Base-by-base conservation (phyloP, 1,140 invertebrate genomes). In the Sminthurides bifidus region DNA sequence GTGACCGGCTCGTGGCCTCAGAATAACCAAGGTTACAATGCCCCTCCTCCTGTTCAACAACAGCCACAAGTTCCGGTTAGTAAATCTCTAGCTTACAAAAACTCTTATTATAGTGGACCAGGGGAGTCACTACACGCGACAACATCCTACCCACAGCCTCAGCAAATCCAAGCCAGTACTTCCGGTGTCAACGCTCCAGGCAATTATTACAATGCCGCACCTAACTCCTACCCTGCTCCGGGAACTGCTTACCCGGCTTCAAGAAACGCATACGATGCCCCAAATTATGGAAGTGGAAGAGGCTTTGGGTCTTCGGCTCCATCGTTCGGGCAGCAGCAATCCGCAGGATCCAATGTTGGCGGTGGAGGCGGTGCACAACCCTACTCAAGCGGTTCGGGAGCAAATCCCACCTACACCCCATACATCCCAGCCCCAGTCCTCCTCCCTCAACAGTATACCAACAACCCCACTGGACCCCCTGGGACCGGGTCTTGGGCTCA, bases 131-230 rank as follows among this genome's bases (percentile, higher is more conserved):
- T 37, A 46, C 53, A 53, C 24, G 26, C 29, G n/a, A 44, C 27
- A 26, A 24, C n/a, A n/a, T n/a, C 40, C 37, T 31, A 30, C 37
- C 49, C 31, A 52, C 29, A 56, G 43, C 48, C 24, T 29, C 59
- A 56, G 37, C 38, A n/a, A n/a, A 26, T 33, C 44, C 40, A 61
- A 65, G 49, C 59, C 63, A 1, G 14, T 38, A 8, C 59, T 65
- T 12, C 59, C 63, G 17, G 40, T 61, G 31, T 57, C 57, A 51
- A 60, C 63, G 12, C 50, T 52, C 31, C 50, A 52, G 37, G 33
- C 50, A 3, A 52, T 40, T 24, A 37, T 52, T 38, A 52, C 50
- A 52, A 52, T 52, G 50, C 50, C 50, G n/a, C 50, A 52, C 26
- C 50, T 52, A 8, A 52, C 37, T n/a, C 50, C 50, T 27, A 52